Base-by-base conservation (phyloP, 2,888 invertebrate genomes). In the Uloborus plumipes region DNA sequence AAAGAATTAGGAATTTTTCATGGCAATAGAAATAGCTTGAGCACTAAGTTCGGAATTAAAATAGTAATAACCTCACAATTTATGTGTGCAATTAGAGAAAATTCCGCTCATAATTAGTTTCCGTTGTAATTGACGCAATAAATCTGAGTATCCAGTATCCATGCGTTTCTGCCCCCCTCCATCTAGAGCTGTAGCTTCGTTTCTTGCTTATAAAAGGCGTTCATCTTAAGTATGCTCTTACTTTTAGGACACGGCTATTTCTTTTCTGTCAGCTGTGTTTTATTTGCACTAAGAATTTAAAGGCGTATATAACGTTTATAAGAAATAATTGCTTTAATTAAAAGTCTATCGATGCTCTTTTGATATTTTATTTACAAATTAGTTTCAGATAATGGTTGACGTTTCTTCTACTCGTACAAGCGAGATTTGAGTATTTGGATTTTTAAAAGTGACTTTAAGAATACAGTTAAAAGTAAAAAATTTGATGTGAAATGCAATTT, bases 71-170 rank as follows among this genome's bases (percentile, higher is more conserved):
- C 74, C 58, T n/a, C 39, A 64, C 74, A 64, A 75, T 81, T 81
- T 74, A 81, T 70, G 64, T 22, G 50, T 39, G 80, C 73, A 81
- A 81, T 81, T 81, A 70, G 65, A 74, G 70, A 69, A 74, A 73
- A 70, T 73, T 69, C 74, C 20, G 49, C 50, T 65, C 62, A 70
- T 74, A 70, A 81, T 81, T 81, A 81, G 80, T 70, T 65, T 31
- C 53, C 59, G 58, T 74, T 70, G 59, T 70, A 74, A 81, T 81
- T 81, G 74, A 69, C 55, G 58, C 69, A 58, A 81, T 70, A 70
- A 74, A 74, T 81, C 49, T 53, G 50, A 47, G 59, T 31, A 74
- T 70, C 73, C n/a, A 18, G 62, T 18, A 74, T 67, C 67, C 61
- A n/a, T 55, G 64, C 64, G 31, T 20, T 55, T n/a, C 55, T 16